phyloP scores from a whole-genome alignment of 2,797 vertebrate species.

The Notamacropus eugenii region DNA sequence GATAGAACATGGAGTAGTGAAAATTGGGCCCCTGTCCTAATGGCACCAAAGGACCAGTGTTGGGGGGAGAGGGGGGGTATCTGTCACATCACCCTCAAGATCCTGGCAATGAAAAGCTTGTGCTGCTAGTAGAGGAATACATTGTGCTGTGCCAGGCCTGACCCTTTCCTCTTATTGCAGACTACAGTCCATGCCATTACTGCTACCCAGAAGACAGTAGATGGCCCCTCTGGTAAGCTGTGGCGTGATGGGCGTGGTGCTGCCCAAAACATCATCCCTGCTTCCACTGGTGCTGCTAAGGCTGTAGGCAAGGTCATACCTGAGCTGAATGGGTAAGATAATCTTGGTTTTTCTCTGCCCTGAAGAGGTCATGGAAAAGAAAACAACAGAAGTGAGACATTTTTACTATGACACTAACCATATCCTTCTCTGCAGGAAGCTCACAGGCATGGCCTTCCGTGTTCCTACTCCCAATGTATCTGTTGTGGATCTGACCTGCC shows the following conservation, averaged over 20 bases:
- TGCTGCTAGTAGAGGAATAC: background rate
- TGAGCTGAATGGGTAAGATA: constrained; percentile 94
- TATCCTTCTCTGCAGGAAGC: constrained; percentile 86
- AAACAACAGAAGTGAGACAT: too few species aligned
- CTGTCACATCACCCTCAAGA: background rate
- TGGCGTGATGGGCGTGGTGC: constrained; percentile 95
- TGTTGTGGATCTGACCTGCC: too few species aligned
- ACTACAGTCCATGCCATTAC: constrained; percentile 98
- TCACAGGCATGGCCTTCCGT: constrained; percentile 99
- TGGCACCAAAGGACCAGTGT: background rate
- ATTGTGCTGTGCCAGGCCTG: background rate
- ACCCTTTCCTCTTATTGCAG: constrained; percentile 79
- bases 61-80: too few species aligned
- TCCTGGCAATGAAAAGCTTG: background rate
- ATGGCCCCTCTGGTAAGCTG: too few species aligned
- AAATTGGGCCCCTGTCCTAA: background rate
- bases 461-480: constrained; percentile 90
- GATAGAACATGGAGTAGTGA: constrained; percentile 32
- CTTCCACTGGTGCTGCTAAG: constrained; percentile 97
- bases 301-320: constrained; percentile 99
- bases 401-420: background rate
- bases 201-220: constrained; percentile 95
- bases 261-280: constrained; percentile 98
- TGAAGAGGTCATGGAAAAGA: background rate
- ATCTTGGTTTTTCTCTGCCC: background rate